Percentiles rank a stretch among this genome's conserved stretches.
phyloP scores from a whole-genome alignment of 1,140 invertebrate genomes.

The Batillaria attramentaria region DNA sequence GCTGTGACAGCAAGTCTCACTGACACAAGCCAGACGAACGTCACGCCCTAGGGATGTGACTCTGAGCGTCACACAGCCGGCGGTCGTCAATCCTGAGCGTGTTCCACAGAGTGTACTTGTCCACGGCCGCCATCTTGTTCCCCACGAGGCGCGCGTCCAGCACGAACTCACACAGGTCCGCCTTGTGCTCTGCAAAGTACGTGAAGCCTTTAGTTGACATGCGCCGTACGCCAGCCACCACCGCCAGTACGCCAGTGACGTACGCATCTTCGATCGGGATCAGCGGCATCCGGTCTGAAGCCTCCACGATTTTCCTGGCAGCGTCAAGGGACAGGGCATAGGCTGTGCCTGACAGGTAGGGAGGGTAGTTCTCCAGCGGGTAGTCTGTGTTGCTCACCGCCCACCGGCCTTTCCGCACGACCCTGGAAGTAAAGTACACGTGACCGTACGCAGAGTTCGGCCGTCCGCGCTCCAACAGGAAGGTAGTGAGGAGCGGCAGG shows the following conservation, averaged over 20 bases:
- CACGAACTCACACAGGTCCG: constrained; percentile 32
- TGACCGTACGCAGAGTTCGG: constrained; percentile 35
- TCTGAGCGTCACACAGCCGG: no score
- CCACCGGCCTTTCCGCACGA: constrained; percentile 52
- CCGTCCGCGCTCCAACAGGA: constrained; percentile 38
- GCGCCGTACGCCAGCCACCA: constrained; percentile 45
- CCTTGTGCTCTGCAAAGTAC: constrained; percentile 2
- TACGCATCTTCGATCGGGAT: constrained; percentile 72
- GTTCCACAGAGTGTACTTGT: constrained; percentile 25
- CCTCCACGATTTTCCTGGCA: constrained; percentile 45
- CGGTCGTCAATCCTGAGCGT: no score
- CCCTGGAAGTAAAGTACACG: constrained; percentile 43
- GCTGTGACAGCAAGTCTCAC: no score
- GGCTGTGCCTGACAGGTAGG: constrained; percentile 59
- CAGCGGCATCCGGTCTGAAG: constrained; percentile 53
- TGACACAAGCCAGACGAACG: no score
- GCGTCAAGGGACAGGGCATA: constrained; percentile 62
- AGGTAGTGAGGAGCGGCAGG: constrained; percentile 49
- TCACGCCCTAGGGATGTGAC: no score
- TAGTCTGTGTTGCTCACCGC: constrained; percentile 50
- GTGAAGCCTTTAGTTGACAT: constrained; percentile 39
- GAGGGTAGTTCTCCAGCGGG: constrained; percentile 56
- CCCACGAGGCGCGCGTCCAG: constrained; percentile 22
- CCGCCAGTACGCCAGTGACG: constrained; percentile 71
- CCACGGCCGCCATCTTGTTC: constrained; percentile 32